Conservation (phyloP, 2,797 vertebrate species). For the Spinus pinus region DNA sequence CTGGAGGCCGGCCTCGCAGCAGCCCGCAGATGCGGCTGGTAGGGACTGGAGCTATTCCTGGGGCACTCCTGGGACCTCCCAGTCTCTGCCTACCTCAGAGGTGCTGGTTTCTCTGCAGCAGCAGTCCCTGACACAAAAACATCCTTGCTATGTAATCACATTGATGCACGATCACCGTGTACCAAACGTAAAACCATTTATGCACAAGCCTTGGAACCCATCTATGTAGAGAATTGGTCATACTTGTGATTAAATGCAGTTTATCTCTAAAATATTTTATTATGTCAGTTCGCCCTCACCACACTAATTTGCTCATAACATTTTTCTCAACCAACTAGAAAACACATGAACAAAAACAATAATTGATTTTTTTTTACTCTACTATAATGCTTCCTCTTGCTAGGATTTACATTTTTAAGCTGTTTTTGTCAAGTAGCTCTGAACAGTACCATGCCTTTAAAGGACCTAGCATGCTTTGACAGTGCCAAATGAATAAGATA, state of each 20-base stretch:
- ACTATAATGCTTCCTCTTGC: neutral
- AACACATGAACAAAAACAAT: neutral
- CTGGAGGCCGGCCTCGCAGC: neutral
- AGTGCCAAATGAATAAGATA: neutral
- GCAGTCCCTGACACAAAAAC: neutral
- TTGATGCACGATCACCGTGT: neutral
- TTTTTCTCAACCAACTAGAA: neutral
- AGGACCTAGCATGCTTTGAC: neutral
- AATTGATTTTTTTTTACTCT: neutral
- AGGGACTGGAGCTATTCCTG: neutral
- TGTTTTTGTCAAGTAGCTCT: neutral
- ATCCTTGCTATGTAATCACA: neutral
- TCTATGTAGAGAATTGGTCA: neutral
- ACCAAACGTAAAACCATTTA: neutral
- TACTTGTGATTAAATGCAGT: neutral
- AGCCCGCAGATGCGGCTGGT: rapidly evolving
- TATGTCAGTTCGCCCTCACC: neutral
- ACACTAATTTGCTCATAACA: neutral
- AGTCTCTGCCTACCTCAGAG: neutral
- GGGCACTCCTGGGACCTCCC: neutral
- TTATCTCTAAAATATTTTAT: neutral
- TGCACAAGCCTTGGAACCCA: neutral
- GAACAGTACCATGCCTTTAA: neutral
- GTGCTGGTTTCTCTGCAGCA: neutral
- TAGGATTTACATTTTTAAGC: neutral